Evolutionary conservation across 2,113 vertebrate genomes (phyloP).

Genomic region (Setophaga kirtlandii): DNA sequence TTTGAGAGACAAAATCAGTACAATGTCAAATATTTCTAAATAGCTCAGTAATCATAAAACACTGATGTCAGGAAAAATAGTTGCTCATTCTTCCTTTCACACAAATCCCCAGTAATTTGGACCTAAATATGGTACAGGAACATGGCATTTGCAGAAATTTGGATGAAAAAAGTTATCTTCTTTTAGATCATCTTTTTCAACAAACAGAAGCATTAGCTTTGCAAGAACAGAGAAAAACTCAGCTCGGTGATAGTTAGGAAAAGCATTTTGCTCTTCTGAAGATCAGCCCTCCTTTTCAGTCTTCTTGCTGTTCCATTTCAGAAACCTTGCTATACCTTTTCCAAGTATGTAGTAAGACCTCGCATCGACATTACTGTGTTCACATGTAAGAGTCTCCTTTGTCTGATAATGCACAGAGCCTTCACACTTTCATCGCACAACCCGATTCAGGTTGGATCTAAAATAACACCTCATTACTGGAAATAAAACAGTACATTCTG

Average conservation of each 20-base stretch:
- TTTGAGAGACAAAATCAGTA: slow-evolving; percentile 63
- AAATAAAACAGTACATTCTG: not conserved
- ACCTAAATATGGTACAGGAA: slow-evolving; percentile 49
- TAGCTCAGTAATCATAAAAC: slow-evolving; percentile 60
- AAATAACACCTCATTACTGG: not conserved
- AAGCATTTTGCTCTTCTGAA: not conserved
- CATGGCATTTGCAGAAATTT: slow-evolving; percentile 27
- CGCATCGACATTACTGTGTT: not conserved
- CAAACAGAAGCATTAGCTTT: not conserved
- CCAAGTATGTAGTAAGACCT: not conserved
- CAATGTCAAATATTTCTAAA: slow-evolving; percentile 66
- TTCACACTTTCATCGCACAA: not conserved
- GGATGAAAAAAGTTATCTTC: slow-evolving; percentile 5
- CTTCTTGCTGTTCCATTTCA: not conserved
- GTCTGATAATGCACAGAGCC: not conserved
- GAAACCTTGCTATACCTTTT: not conserved
- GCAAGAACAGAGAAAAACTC: not conserved
- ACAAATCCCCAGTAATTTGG: slow-evolving; percentile 51
- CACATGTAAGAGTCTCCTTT: not conserved
- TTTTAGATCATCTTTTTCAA: slow-evolving; percentile 31
- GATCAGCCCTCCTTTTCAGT: not conserved
- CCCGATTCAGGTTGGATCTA: not conserved
- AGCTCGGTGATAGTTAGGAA: not conserved
- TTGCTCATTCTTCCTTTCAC: slow-evolving; percentile 41
- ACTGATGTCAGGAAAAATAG: slow-evolving; percentile 61